Evolutionary conservation across 2,888 invertebrate genomes (phyloP).

Genomic region (Diploptera punctata): DNA sequence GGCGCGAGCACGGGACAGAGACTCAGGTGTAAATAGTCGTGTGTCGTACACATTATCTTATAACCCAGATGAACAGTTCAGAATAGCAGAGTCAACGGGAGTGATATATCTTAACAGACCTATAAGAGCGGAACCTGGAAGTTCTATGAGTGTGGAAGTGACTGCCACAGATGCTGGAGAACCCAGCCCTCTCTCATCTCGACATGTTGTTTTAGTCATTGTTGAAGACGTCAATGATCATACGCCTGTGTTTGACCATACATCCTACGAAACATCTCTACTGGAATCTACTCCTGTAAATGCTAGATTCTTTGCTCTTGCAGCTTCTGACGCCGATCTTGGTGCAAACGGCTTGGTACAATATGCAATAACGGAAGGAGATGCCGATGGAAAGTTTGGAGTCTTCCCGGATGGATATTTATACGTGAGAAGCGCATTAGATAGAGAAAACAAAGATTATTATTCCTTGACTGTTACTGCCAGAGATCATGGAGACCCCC

Average conservation of each 20-base stretch:
- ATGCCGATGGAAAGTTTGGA: constrained; percentile 85
- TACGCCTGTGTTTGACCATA: constrained; percentile 91
- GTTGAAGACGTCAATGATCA: constrained; percentile 94
- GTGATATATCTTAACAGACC: constrained; percentile 87
- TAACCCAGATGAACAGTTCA: constrained; percentile 82
- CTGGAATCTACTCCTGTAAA: constrained; percentile 91
- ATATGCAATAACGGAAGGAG: constrained; percentile 86
- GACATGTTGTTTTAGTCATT: constrained; percentile 72
- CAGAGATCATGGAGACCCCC: constrained; percentile 78
- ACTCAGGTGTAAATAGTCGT: constrained; percentile 87
- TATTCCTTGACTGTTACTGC: constrained; percentile 89
- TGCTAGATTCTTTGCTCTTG: constrained; percentile 86
- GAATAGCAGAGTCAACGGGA: constrained; percentile 85
- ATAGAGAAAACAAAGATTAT: constrained; percentile 90
- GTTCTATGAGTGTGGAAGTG: constrained; percentile 75
- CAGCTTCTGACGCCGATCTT: constrained; percentile 88
- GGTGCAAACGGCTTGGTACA: constrained; percentile 80
- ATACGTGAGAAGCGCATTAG: constrained; percentile 84
- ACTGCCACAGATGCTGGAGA: constrained; percentile 85
- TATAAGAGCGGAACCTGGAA: constrained; percentile 75
- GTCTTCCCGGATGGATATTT: constrained; percentile 94
- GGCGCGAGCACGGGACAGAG: constrained; percentile 85
- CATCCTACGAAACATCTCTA: constrained; percentile 91
- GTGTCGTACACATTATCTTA: constrained; percentile 81
- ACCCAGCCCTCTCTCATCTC: constrained; percentile 75